Evolutionary conservation across 2,797 vertebrate species (phyloP).

Genomic region (Enteromius anoplus): DNA sequence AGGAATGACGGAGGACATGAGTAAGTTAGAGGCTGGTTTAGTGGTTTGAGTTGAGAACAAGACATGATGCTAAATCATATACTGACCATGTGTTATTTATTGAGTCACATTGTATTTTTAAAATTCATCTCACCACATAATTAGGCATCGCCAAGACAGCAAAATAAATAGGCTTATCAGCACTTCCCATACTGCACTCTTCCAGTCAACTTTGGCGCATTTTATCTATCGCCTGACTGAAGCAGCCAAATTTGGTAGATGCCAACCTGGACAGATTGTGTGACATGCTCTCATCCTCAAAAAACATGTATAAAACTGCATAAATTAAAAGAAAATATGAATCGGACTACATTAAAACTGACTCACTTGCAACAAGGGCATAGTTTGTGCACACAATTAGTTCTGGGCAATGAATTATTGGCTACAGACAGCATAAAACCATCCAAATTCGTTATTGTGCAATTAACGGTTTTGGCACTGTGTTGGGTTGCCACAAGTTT

Average conservation of each 20-base stretch:
- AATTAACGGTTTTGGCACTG: conserved; percentile 26
- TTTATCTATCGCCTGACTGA: background rate
- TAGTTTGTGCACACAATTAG: conserved; percentile 1
- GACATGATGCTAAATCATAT: background rate
- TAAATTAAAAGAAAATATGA: conserved; percentile 6
- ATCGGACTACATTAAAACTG: background rate
- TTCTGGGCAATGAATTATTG: background rate
- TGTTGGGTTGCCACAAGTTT: background rate
- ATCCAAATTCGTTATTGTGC: background rate
- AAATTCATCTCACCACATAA: background rate
- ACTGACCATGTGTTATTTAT: too few relatives aligned
- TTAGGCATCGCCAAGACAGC: background rate
- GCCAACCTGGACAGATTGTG: background rate
- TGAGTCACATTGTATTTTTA: background rate
- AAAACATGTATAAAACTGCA: background rate
- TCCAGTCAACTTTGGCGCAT: background rate
- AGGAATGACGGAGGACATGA: conserved; percentile 99
- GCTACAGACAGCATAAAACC: background rate
- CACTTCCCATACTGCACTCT: background rate
- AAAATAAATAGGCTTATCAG: background rate
- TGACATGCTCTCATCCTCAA: conserved; percentile 4
- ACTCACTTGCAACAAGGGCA: background rate
- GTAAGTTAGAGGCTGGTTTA: conserved; percentile 73
- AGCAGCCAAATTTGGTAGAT: background rate
- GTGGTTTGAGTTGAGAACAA: background rate